A percentile compares a stretch with the other conserved stretches of the same genome.
phyloP scores from a whole-genome alignment of 2,888 invertebrate species.

The Ormyrus labotus region DNA sequence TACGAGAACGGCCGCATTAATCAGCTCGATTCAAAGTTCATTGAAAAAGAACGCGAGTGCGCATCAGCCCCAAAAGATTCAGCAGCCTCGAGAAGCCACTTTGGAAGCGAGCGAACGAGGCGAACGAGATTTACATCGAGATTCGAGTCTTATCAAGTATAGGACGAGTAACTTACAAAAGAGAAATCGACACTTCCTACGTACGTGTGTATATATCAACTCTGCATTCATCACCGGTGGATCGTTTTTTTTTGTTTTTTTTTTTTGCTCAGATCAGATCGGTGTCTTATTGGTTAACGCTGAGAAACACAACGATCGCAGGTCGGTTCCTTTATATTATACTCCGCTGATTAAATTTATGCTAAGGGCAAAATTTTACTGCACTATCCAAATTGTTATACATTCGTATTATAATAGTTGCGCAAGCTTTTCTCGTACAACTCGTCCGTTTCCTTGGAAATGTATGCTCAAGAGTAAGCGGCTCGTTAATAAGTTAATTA shows the following conservation, averaged over 20 bases:
- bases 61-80: slow-evolving; percentile 25
- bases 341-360: not conserved
- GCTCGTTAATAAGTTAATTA: not conserved
- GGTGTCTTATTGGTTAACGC: slow-evolving; percentile 1
- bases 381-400: not conserved
- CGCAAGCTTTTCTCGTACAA: not conserved
- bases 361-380: slow-evolving; percentile 26
- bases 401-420: not conserved
- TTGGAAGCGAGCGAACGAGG: slow-evolving; percentile 46
- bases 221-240: slow-evolving; percentile 15
- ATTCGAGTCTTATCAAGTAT: slow-evolving; percentile 56
- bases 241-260: not conserved
- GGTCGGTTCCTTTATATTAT: not conserved
- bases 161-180: slow-evolving; percentile 48
- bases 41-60: slow-evolving; percentile 18
- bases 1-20: slow-evolving; percentile 62
- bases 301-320: slow-evolving; percentile 21
- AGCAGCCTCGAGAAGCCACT: slow-evolving; percentile 37
- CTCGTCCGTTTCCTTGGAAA: not conserved
- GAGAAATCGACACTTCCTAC: slow-evolving; percentile 34
- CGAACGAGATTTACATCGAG: slow-evolving; percentile 60
- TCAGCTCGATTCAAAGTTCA: slow-evolving; percentile 52
- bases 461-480: too few species aligned
- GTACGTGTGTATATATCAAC: slow-evolving; percentile 33
- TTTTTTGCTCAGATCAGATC: slow-evolving; percentile 18